Conservation (phyloP, 2,113 vertebrate genomes). For the Narcine bancroftii region DNA sequence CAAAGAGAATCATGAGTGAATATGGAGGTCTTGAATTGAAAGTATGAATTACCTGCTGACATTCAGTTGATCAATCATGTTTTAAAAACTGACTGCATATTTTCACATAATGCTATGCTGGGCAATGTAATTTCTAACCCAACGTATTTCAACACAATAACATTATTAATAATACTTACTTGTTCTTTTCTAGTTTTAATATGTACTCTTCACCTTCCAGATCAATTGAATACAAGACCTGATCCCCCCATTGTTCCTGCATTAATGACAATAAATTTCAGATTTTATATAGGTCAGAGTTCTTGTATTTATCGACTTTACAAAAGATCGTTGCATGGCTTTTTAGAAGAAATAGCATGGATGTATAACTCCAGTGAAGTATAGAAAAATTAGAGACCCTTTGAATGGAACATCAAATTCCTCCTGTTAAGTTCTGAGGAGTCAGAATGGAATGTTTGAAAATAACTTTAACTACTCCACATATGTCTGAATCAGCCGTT, state of each 20-base stretch:
- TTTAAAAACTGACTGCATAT: not conserved
- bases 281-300: not conserved
- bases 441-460: not conserved
- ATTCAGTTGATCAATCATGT: not conserved
- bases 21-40: no score
- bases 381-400: not conserved
- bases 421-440: not conserved
- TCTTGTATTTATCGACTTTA: no score
- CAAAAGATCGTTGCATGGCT: not conserved
- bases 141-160: not conserved
- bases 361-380: not conserved
- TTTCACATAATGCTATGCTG: not conserved
- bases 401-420: not conserved
- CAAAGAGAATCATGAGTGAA: no score
- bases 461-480: not conserved
- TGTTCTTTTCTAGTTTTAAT: conserved; percentile 53
- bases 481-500: not conserved
- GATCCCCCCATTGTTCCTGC: conserved; percentile 48
- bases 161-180: conserved; percentile 45
- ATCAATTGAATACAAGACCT: conserved; percentile 48
- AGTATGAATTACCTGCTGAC: no score
- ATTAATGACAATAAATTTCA: conserved; percentile 38
- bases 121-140: not conserved
- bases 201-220: conserved; percentile 50
- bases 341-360: not conserved